phyloP scores from a whole-genome alignment of 1,140 invertebrate species.

The Paramacrobiotus metropolitanus region DNA sequence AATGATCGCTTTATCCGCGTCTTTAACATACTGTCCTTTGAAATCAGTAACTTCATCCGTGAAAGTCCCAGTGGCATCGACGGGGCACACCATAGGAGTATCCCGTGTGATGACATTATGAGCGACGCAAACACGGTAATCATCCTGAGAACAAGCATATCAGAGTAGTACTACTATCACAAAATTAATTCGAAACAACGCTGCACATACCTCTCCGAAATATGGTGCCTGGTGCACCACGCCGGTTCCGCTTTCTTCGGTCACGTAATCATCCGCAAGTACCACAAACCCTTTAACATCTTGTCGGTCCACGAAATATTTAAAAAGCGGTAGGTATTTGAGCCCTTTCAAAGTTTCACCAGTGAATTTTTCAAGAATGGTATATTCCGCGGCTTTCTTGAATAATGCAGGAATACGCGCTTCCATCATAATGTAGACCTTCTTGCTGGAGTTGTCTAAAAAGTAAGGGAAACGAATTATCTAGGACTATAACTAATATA shows the following conservation, averaged over 20 bases:
- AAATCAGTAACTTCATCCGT: conserved; percentile 64
- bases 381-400: conserved; percentile 45
- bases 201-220: conserved; percentile 97
- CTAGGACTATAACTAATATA: not conserved
- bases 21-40: conserved; percentile 71
- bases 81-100: conserved; percentile 68
- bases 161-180: too few relatives aligned
- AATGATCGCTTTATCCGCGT: conserved; percentile 60
- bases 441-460: conserved; percentile 36
- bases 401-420: conserved; percentile 51
- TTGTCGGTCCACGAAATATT: conserved; percentile 45
- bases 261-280: conserved; percentile 60
- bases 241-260: conserved; percentile 89
- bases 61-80: conserved; percentile 75
- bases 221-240: conserved; percentile 96
- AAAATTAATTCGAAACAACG: too few relatives aligned
- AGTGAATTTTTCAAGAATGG: conserved; percentile 48
- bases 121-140: conserved; percentile 57
- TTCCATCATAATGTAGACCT: conserved; percentile 69
- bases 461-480: conserved; percentile 16
- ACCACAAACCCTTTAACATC: conserved; percentile 2
- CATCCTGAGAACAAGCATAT: too few relatives aligned
- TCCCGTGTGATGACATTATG: conserved; percentile 58
- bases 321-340: conserved; percentile 68
- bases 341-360: conserved; percentile 57